A percentile compares a stretch with the other conserved stretches of the same genome.
Conservation (phyloP, 2,113 vertebrate species). For the Gallinago paraguaiae region DNA sequence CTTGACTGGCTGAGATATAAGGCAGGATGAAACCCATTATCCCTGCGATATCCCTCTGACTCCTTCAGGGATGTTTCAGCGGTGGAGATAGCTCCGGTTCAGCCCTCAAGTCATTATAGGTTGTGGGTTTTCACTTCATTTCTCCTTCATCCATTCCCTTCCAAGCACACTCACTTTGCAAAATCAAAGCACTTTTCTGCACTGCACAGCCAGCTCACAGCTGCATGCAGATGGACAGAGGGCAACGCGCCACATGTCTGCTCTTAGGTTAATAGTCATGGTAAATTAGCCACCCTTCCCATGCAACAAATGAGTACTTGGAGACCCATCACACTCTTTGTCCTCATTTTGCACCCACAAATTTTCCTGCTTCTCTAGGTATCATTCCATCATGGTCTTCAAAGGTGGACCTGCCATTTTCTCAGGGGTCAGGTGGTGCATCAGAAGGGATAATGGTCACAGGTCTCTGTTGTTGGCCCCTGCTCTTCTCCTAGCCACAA, state of each 20-base stretch:
- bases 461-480: not conserved
- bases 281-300: not conserved
- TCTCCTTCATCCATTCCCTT: not conserved
- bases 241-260: not conserved
- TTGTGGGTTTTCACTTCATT: not conserved
- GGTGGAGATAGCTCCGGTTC: not conserved
- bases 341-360: not conserved
- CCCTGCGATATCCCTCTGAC: rapidly evolving
- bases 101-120: too few relatives aligned
- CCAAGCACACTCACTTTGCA: not conserved
- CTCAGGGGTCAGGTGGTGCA: not conserved
- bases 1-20: not conserved
- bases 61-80: not conserved
- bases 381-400: not conserved
- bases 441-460: too few relatives aligned
- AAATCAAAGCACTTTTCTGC: not conserved
- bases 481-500: not conserved
- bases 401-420: not conserved
- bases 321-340: not conserved
- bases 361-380: not conserved
- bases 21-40: not conserved
- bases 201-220: rapidly evolving
- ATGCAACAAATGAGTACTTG: not conserved
- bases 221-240: rapidly evolving
- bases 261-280: not conserved